A percentile compares a stretch with the other conserved stretches of the same genome.
These are phyloP conservation scores for Colletes collaris DNA, from an alignment of 2,888 invertebrate species.

Conservation along the genomic window DNA sequence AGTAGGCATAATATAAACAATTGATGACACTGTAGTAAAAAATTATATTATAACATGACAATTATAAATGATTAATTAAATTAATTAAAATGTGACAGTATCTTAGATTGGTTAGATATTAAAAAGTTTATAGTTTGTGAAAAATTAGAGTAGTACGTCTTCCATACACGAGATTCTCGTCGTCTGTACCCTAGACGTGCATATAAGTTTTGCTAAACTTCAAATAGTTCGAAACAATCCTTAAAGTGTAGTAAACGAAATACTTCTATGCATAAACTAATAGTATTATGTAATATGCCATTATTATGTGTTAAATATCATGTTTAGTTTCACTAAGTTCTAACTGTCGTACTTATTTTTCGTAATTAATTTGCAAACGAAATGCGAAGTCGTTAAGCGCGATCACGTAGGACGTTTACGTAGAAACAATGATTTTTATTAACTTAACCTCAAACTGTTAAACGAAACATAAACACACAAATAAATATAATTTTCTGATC, in stretches of 20 bases:
- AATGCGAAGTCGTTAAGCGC: slow-evolving; percentile 13
- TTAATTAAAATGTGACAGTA: slow-evolving; percentile 27
- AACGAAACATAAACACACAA: not conserved
- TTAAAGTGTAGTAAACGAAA: not conserved
- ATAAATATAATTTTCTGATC: not conserved
- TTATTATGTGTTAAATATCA: not conserved
- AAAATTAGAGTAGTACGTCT: slow-evolving; percentile 58
- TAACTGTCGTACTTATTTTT: slow-evolving; percentile 2
- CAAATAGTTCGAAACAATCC: slow-evolving; percentile 21
- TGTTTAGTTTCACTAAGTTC: not conserved
- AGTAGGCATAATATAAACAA: slow-evolving; percentile 72
- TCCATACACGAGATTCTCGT: slow-evolving; percentile 51
- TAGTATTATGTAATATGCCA: not conserved
- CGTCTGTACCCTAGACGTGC: slow-evolving; percentile 43
- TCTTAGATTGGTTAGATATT: not conserved
- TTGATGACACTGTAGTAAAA: slow-evolving; percentile 41
- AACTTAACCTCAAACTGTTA: not conserved
- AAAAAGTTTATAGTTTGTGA: slow-evolving; percentile 24
- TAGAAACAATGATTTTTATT: not conserved
- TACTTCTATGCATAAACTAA: not conserved
- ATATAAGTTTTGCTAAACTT: slow-evolving; percentile 48
- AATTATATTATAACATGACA: slow-evolving; percentile 27
- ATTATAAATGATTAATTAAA: slow-evolving; percentile 43
- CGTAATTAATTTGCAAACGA: slow-evolving; percentile 37
- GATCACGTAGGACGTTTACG: not conserved